Percentiles rank a stretch among this genome's conserved stretches.
phyloP scores from a whole-genome alignment of 2,888 invertebrate species.

The Bibio marci region DNA sequence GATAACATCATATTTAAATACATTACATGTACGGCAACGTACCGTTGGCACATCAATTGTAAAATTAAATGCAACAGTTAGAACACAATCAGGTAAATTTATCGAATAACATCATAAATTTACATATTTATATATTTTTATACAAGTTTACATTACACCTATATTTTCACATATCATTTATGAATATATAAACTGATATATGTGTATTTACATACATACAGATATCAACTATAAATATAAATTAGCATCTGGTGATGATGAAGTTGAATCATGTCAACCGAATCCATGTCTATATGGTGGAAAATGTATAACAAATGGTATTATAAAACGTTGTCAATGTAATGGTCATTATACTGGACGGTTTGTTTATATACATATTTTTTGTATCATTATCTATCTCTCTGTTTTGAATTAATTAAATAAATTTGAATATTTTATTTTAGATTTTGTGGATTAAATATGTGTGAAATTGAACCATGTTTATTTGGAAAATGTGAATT shows the following conservation, averaged over 20 bases:
- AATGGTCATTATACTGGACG: conserved; percentile 54
- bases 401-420: not conserved
- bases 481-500: conserved; percentile 34
- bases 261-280: conserved; percentile 50
- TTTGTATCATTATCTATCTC: not conserved
- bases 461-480: conserved; percentile 50
- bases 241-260: conserved; percentile 39
- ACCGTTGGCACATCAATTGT: conserved; percentile 25
- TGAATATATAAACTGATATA: too few relatives aligned
- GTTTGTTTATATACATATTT: conserved; percentile 10
- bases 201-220: too few relatives aligned
- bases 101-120: not conserved
- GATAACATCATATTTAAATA: conserved; percentile 51
- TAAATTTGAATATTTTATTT: conserved; percentile 3
- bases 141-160: too few relatives aligned
- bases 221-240: conserved; percentile 48
- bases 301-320: conserved; percentile 41
- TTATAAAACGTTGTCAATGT: conserved; percentile 48
- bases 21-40: conserved; percentile 40
- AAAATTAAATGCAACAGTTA: conserved; percentile 42
- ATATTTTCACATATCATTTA: too few relatives aligned
- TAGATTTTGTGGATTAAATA: conserved; percentile 55
- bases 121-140: too few relatives aligned
- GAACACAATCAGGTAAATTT: conserved; percentile 38
- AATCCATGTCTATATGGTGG: conserved; percentile 58